Evolutionary conservation across 2,888 invertebrate species (phyloP).

Genomic region (Bellardia bayeri): DNA sequence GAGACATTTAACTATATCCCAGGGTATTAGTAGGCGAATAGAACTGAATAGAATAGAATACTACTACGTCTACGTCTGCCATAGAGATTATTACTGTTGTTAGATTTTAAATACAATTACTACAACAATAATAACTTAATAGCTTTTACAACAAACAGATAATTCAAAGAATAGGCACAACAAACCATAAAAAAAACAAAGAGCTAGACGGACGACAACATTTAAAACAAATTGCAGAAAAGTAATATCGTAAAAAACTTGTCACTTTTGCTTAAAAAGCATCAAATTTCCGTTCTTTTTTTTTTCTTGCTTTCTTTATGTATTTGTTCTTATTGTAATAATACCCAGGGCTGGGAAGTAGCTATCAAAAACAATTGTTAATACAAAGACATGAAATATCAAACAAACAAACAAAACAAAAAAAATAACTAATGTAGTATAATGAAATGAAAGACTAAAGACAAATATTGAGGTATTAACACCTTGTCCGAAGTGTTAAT

Average conservation of each 20-base stretch:
- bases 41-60: not conserved
- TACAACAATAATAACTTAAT: conserved; percentile 29
- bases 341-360: conserved; percentile 65
- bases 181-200: not conserved
- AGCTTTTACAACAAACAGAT: conserved; percentile 11
- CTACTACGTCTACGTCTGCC: conserved; percentile 32
- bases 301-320: not conserved
- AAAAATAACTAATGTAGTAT: no score
- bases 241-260: conserved; percentile 60
- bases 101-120: conserved; percentile 63
- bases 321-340: conserved; percentile 3
- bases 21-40: conserved; percentile 6
- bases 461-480: conserved; percentile 58
- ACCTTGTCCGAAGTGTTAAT: conserved; percentile 67
- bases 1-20: conserved; percentile 40
- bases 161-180: not conserved
- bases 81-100: conserved; percentile 65
- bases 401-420: not conserved
- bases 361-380: conserved; percentile 53
- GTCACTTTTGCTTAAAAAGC: conserved; percentile 67
- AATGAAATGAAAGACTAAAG: conserved; percentile 20
- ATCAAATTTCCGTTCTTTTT: conserved; percentile 61
- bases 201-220: conserved; percentile 40
- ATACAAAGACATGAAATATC: not conserved
- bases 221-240: conserved; percentile 32